Conservation (phyloP, 1,140 invertebrate species). For the Armadillidium nasatum region DNA sequence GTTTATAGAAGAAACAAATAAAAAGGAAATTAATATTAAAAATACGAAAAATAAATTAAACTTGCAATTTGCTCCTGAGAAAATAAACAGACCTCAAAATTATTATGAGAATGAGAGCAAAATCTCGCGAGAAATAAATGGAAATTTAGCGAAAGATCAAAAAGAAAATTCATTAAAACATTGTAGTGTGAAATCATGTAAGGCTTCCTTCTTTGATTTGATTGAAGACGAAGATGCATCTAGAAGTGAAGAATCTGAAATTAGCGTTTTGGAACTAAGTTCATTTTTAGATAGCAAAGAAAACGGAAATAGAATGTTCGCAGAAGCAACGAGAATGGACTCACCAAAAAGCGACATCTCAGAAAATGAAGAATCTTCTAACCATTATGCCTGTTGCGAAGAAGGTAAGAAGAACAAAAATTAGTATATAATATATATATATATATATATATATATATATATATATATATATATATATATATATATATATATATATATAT, state of each 20-base stretch:
- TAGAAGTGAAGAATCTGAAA: slow-evolving; percentile 38
- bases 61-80: slow-evolving; percentile 35
- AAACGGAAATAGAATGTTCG: slow-evolving; percentile 33
- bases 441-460: no score
- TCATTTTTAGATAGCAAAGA: slow-evolving; percentile 34
- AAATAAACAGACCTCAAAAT: slow-evolving; percentile 32
- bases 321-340: slow-evolving; percentile 19
- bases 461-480: no score
- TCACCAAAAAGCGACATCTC: neutral
- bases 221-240: slow-evolving; percentile 37
- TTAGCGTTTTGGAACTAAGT: slow-evolving; percentile 36
- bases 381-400: no score
- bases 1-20: neutral
- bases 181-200: slow-evolving; percentile 29
- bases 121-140: slow-evolving; percentile 36
- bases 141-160: slow-evolving; percentile 32
- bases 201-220: slow-evolving; percentile 24
- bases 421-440: no score
- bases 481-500: no score
- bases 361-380: neutral
- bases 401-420: no score
- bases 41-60: slow-evolving; percentile 40
- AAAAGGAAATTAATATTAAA: slow-evolving; percentile 34
- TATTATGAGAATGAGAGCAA: slow-evolving; percentile 30
- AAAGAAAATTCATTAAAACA: slow-evolving; percentile 11